These are phyloP conservation scores for Rana temporaria DNA, from an alignment of 2,113 vertebrate species.

Conservation along the genomic window DNA sequence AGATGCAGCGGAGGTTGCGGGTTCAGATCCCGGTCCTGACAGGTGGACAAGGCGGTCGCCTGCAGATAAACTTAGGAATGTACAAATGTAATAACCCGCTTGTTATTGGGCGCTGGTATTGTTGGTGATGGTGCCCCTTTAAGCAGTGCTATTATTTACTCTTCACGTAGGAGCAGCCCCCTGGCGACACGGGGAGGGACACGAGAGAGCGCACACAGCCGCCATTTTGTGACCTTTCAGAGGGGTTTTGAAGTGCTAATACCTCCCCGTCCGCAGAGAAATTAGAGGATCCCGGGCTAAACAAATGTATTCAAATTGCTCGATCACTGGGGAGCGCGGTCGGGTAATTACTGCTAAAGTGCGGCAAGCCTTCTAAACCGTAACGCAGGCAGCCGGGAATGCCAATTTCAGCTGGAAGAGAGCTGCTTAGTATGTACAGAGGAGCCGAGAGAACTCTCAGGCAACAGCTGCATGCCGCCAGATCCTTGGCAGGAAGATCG, in stretches of 20 bases:
- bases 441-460: too few species aligned
- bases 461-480: too few species aligned
- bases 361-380: not conserved
- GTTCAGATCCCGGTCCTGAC: too few species aligned
- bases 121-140: too few species aligned
- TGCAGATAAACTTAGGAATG: too few species aligned
- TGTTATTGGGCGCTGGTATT: too few species aligned
- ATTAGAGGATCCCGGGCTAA: constrained; percentile 14
- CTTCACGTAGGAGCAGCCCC: not conserved
- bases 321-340: not conserved
- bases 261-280: constrained; percentile 25
- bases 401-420: not conserved
- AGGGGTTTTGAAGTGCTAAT: constrained; percentile 49
- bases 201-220: not conserved
- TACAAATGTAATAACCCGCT: too few species aligned
- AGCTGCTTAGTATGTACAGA: not conserved
- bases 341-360: constrained; percentile 12
- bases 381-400: not conserved
- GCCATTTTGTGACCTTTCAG: constrained; percentile 33
- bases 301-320: constrained; percentile 34
- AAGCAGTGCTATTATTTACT: too few species aligned
- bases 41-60: too few species aligned
- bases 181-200: not conserved
- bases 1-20: too few species aligned
- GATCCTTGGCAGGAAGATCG: too few species aligned